Evolutionary conservation across 1,140 invertebrate species (phyloP), one percentile per base, ranked within the genome.

Genomic region (Melanaphis sacchari): DNA sequence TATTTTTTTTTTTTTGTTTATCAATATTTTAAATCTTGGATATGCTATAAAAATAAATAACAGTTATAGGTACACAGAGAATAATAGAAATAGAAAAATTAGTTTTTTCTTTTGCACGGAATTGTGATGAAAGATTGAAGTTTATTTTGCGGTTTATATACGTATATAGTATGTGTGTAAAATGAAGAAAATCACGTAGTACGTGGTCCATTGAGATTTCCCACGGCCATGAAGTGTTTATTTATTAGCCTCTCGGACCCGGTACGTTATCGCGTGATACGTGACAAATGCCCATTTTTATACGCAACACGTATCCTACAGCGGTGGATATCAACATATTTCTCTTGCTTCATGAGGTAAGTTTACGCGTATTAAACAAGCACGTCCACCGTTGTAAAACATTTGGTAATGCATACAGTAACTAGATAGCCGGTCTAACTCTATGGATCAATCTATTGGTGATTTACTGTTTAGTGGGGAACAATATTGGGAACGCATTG

Each of bases 221-320:
- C 91, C 91, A 92, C 91, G 91, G 76, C 91, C 90, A 59, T 76
- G 59, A 49, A 84, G 90, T 81, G 66, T 91, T 91, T 91, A 91
- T 90, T 90, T 90, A 90, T 90, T 90, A 54, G 36, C 21, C 88
- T 90, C 88, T 52, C 88, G 46, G 88, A 90, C 49, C 46, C 43
- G 87, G 88, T 90, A 36, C 89, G 89, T 76, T 91, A 76, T 91
- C 89, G 90, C 59, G 38, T 41, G 38, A 76, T 84, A 92, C 91
- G 91, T 82, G 91, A 92, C 76, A 92, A 92, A 91, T 76, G 90
- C 59, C 90, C 26, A 26, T 43, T 91, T 91, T 76, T 43, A 36
- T 46, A 88, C 85, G 85, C 43, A 49, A 43, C 43, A 49, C 43
- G 85, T 89, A 87, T 18, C 24, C 24, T 85, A 49, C 18, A 36